Evolutionary conservation across 2,113 vertebrate species (phyloP).

Genomic region (Pleuronectes platessa): DNA sequence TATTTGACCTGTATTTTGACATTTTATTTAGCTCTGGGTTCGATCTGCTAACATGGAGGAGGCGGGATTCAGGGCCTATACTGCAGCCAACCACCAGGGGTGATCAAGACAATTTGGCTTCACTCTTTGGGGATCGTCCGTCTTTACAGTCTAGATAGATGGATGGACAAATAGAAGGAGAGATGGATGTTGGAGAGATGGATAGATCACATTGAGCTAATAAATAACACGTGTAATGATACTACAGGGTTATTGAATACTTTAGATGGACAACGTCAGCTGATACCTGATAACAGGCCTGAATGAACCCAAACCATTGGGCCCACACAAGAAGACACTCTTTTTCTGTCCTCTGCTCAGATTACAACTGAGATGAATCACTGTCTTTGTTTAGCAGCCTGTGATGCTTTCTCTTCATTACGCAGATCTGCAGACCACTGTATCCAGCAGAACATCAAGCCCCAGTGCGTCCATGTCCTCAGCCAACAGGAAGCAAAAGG

Average conservation of each 20-base stretch:
- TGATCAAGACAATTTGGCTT: no score
- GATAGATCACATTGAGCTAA: background rate
- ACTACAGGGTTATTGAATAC: background rate
- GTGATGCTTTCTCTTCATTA: constrained; percentile 58
- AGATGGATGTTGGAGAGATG: no score
- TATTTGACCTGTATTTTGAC: no score
- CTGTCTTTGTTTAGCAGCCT: constrained; percentile 50
- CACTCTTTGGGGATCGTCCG: no score
- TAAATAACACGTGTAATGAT: constrained; percentile 2
- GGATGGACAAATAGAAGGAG: no score
- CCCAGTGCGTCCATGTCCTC: background rate
- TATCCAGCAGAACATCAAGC: constrained; percentile 20
- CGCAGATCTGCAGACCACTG: constrained; percentile 27
- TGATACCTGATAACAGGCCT: constrained; percentile 17
- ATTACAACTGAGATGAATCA: constrained; percentile 64
- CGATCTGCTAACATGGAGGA: no score
- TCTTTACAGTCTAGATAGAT: no score
- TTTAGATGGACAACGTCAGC: background rate
- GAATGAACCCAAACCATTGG: constrained; percentile 2
- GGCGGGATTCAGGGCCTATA: no score
- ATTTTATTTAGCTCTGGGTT: no score
- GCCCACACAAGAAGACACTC: constrained; percentile 17
- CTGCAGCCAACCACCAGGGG: no score
- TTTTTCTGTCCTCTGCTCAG: constrained; percentile 34
- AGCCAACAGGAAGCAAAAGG: constrained; percentile 9